phyloP scores from a whole-genome alignment of 2,888 invertebrate genomes.

The Drosophila trichaetosa region DNA sequence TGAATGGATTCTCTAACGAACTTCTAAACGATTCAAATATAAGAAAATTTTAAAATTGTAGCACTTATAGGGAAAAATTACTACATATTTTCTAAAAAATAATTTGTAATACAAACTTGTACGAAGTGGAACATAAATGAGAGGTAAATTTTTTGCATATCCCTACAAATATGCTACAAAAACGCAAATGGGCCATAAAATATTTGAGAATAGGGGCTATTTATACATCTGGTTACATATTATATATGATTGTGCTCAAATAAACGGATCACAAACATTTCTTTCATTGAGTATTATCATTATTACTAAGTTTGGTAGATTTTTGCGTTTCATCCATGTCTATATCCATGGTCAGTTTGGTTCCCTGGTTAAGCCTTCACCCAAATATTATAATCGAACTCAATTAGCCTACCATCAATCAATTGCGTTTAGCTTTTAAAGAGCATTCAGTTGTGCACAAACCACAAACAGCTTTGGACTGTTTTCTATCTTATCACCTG shows the following conservation, averaged over 20 bases:
- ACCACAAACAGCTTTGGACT: neutral
- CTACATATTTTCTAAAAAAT: neutral
- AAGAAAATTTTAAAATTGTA: neutral
- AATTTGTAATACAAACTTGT: neutral
- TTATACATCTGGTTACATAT: neutral
- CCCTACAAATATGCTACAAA: constrained; percentile 29
- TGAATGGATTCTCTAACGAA: neutral
- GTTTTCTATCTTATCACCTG: constrained; percentile 49
- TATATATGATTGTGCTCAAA: neutral
- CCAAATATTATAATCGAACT: neutral
- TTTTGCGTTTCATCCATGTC: neutral
- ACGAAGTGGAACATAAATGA: neutral
- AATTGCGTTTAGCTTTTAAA: constrained; percentile 8
- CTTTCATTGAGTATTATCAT: neutral
- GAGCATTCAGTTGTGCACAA: constrained; percentile 30
- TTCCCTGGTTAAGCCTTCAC: neutral
- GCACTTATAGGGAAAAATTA: neutral
- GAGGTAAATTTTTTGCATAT: neutral
- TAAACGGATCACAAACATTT: neutral
- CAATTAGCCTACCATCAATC: constrained; percentile 20
- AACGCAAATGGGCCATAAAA: neutral
- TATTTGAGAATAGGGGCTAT: neutral
- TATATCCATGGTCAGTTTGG: neutral
- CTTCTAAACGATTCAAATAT: neutral
- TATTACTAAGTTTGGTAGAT: neutral